These are phyloP conservation scores for Zygothrica quintamaculata DNA, from an alignment of 2,888 invertebrate genomes.

Conservation along the genomic window DNA sequence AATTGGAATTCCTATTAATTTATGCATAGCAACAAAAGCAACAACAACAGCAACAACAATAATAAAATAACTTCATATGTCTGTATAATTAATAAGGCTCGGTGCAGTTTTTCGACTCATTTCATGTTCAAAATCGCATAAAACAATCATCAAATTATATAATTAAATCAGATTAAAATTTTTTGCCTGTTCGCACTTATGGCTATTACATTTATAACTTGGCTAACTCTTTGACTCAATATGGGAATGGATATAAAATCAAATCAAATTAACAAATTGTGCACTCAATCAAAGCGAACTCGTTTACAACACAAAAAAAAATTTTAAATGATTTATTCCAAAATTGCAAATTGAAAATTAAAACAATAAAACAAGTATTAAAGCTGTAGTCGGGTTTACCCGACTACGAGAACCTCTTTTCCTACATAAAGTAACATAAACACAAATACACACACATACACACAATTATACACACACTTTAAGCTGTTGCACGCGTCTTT, in stretches of 20 bases:
- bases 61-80: constrained; percentile 5
- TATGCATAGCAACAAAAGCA: constrained; percentile 35
- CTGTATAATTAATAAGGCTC: constrained; percentile 56
- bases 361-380: constrained; percentile 24
- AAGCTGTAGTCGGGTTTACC: too few species aligned
- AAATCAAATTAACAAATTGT: constrained; percentile 74
- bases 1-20: constrained; percentile 56
- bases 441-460: too few species aligned
- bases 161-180: constrained; percentile 71
- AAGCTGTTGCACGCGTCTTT: too few species aligned
- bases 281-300: constrained; percentile 68
- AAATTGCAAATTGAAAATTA: constrained; percentile 53
- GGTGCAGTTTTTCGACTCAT: constrained; percentile 31
- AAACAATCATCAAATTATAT: constrained; percentile 66
- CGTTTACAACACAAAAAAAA: constrained; percentile 39
- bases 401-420: too few species aligned
- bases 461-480: too few species aligned
- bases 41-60: constrained; percentile 16
- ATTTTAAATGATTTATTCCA: too few species aligned
- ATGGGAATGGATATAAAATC: constrained; percentile 24
- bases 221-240: neutral
- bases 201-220: neutral
- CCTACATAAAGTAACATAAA: too few species aligned
- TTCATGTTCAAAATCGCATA: constrained; percentile 46
- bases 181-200: constrained; percentile 35